Percentiles rank a stretch among this genome's conserved stretches.
These are phyloP conservation scores for Umimayanthus kanabou DNA, from an alignment of 92 coral and sea anemone genomes.

Conservation along the genomic window DNA sequence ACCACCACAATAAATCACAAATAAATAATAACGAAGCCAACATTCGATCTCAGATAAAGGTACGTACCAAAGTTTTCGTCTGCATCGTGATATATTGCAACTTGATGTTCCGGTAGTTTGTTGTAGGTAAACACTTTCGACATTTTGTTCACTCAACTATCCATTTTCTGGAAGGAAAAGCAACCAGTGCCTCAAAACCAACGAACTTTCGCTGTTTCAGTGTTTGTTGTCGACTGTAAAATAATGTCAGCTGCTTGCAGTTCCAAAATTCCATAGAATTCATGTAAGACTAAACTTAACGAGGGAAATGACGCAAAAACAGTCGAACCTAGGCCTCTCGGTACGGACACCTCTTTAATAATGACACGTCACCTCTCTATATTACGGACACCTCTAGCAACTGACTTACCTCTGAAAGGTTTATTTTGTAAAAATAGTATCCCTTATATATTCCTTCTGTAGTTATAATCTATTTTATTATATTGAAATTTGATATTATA, in stretches of 20 bases:
- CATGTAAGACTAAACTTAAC: conserved; percentile 10
- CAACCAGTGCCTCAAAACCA: not conserved
- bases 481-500: too few relatives aligned
- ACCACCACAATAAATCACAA: not conserved
- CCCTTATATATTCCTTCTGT: too few relatives aligned
- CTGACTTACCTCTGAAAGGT: too few relatives aligned
- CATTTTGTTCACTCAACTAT: conserved; percentile 36
- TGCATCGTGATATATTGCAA: conserved; percentile 77
- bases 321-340: too few relatives aligned
- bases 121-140: conserved; percentile 77
- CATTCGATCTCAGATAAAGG: not conserved
- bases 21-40: too few relatives aligned
- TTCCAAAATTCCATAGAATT: not conserved
- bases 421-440: too few relatives aligned
- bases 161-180: not conserved
- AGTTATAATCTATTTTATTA: too few relatives aligned
- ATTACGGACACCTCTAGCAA: too few relatives aligned
- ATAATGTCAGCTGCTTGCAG: too few relatives aligned
- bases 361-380: too few relatives aligned
- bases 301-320: not conserved
- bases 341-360: too few relatives aligned
- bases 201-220: too few relatives aligned
- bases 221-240: conserved; percentile 5
- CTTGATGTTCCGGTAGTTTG: conserved; percentile 86
- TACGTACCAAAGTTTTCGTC: conserved; percentile 57